A percentile compares a stretch with the other conserved stretches of the same genome.
phyloP scores from a whole-genome alignment of 2,797 vertebrate species.

The Sebastes goodei region DNA sequence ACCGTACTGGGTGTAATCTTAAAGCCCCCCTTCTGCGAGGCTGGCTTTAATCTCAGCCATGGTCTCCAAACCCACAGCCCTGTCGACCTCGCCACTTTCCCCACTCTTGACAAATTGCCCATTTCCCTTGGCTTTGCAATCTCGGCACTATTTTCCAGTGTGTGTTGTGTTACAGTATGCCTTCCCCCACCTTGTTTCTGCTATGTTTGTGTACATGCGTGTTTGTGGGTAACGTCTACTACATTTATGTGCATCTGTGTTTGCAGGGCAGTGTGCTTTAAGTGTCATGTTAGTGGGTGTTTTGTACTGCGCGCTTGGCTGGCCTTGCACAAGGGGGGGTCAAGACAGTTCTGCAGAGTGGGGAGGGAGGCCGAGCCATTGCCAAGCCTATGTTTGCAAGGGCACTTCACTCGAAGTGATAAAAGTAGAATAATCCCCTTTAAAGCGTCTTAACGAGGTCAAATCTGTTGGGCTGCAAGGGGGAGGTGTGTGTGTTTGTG shows the following conservation, averaged over 20 bases:
- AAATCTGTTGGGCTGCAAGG: conserved; percentile 70
- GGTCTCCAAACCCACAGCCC: conserved; percentile 73
- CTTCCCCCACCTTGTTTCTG: conserved; percentile 41
- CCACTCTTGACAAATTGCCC: conserved; percentile 79
- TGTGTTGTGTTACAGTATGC: conserved; percentile 15
- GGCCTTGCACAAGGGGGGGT: conserved; percentile 50
- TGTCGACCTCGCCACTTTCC: conserved; percentile 71
- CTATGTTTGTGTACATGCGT: conserved; percentile 18
- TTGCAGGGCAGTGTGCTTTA: conserved; percentile 40
- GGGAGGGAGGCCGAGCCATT: conserved; percentile 49
- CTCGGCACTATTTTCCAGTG: conserved; percentile 51
- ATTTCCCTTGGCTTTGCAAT: conserved; percentile 75
- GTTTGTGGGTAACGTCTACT: background rate
- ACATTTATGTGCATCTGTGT: conserved; percentile 45
- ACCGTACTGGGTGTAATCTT: conserved; percentile 78
- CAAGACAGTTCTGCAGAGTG: conserved; percentile 60
- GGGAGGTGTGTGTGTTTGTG: conserved; percentile 34
- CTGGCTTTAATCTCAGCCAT: conserved; percentile 80
- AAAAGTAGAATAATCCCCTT: conserved; percentile 83
- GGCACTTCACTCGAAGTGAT: conserved; percentile 81
- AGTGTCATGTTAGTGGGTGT: conserved; percentile 65
- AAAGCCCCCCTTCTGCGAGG: conserved; percentile 69
- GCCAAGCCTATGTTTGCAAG: conserved; percentile 77
- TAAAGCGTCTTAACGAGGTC: conserved; percentile 84
- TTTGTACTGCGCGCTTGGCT: conserved; percentile 53